These are phyloP conservation scores for Azorinus chamasolen DNA, from an alignment of 2,888 invertebrate genomes.

Conservation along the genomic window DNA sequence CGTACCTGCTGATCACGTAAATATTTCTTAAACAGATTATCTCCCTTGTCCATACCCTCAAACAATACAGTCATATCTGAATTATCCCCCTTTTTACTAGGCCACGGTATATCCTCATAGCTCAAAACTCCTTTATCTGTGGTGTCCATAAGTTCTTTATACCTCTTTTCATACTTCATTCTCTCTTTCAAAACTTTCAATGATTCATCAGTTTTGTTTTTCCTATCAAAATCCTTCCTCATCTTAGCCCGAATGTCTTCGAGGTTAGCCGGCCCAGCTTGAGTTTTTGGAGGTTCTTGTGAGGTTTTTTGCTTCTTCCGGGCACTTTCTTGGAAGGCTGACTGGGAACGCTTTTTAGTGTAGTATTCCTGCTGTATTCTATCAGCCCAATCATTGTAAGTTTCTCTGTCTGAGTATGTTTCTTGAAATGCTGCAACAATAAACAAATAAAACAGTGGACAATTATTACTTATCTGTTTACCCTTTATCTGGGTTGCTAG, in stretches of 20 bases:
- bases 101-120: slow-evolving; percentile 82
- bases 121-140: slow-evolving; percentile 49
- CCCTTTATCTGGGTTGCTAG: too few relatives aligned
- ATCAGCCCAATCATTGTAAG: slow-evolving; percentile 77
- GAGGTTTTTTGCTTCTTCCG: slow-evolving; percentile 40
- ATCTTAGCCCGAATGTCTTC: slow-evolving; percentile 69
- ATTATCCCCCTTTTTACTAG: slow-evolving; percentile 57
- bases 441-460: not conserved
- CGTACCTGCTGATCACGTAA: slow-evolving; percentile 79
- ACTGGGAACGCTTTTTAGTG: slow-evolving; percentile 48
- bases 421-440: slow-evolving; percentile 63
- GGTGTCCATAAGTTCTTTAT: slow-evolving; percentile 53
- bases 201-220: slow-evolving; percentile 51
- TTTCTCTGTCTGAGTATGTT: slow-evolving; percentile 63
- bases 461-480: too few relatives aligned
- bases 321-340: not conserved
- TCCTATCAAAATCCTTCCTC: slow-evolving; percentile 68
- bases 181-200: slow-evolving; percentile 59
- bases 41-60: slow-evolving; percentile 69
- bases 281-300: slow-evolving; percentile 23
- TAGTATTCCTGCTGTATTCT: slow-evolving; percentile 70
- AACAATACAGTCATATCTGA: slow-evolving; percentile 73
- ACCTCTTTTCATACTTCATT: slow-evolving; percentile 71
- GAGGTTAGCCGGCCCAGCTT: slow-evolving; percentile 43
- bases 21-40: slow-evolving; percentile 70